Evolutionary conservation across 2,113 vertebrate genomes (phyloP), one percentile per base, ranked within the genome.

Genomic region (Platanista minor): DNA sequence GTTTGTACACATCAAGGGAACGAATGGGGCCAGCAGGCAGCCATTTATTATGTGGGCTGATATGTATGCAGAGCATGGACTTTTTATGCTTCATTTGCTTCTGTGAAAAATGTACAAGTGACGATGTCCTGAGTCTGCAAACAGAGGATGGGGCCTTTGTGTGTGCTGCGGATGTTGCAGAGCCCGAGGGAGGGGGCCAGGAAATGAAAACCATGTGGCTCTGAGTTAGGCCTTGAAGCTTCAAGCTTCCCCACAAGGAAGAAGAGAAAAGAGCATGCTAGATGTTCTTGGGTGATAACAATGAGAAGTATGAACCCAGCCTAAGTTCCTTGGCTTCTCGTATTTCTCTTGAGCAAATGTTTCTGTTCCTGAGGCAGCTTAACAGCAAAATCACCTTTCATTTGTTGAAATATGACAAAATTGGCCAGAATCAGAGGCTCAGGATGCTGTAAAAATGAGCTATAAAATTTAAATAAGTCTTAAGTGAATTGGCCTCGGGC

Each of bases 201-300:
- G 98, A 98, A 98, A 98, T 98, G 95, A 96, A 98, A 97, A 97
- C 97, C 98, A 97, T 94, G 97, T 98, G 98, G 66, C 74, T 96
- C 21, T 74, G 72, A 59, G 69, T 96, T 96, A 93, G 97, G 21
- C 74, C 96, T 98, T 92, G 95, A 95, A 94, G 91, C 94, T 90
- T 86, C 96, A 90, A 83, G 94, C 83, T 97, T 97, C 80, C 77
- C 27, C 80, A 64, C 46, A 90, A 36, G 71, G 78, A 82, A 43
- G 83, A 33, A 95, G 64, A 29, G n/a, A 52, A 82, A 67, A 84
- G 78, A 10, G 12, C 0, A 8, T n/a, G 69, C 74, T 61, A 33
- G n/a, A 87, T 75, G 90, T 69, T 59, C 36, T 77, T 27, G 64
- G 52, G 72, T 89, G 83, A 67, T 52, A 77, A 75, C 2, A 20